phyloP scores from a whole-genome alignment of 2,797 vertebrate genomes.

The Anabacerthia variegaticeps region DNA sequence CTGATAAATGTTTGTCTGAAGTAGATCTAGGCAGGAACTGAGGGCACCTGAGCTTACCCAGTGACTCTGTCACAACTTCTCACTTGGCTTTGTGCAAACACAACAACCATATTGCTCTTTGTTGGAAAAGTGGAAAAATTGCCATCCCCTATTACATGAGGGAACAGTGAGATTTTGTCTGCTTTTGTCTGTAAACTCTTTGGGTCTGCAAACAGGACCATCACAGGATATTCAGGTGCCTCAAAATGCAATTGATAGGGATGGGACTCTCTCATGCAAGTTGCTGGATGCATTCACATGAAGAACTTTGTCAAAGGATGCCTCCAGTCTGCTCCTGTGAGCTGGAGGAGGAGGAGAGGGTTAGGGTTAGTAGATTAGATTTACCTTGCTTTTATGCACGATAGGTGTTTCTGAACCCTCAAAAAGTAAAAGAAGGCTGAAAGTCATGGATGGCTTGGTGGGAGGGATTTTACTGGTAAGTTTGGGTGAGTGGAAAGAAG shows the following conservation, averaged over 20 bases:
- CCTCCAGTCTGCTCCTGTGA: neutral
- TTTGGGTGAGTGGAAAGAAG: neutral
- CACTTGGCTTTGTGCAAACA: neutral
- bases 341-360: neutral
- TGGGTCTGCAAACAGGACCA: neutral
- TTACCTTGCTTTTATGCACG: neutral
- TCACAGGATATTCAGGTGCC: neutral
- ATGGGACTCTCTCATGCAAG: accelerated
- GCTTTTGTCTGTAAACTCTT: neutral
- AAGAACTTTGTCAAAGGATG: neutral
- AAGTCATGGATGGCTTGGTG: neutral
- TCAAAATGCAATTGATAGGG: neutral
- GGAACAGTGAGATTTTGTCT: neutral
- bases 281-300: neutral
- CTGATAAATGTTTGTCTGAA: neutral
- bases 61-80: neutral
- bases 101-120: neutral
- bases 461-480: neutral
- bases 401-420: neutral
- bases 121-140: neutral
- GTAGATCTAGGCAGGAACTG: neutral
- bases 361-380: neutral
- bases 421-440: neutral
- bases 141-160: neutral
- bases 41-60: neutral